Evolutionary conservation across 2,113 vertebrate species (phyloP).

Genomic region (Orycteropus afer): DNA sequence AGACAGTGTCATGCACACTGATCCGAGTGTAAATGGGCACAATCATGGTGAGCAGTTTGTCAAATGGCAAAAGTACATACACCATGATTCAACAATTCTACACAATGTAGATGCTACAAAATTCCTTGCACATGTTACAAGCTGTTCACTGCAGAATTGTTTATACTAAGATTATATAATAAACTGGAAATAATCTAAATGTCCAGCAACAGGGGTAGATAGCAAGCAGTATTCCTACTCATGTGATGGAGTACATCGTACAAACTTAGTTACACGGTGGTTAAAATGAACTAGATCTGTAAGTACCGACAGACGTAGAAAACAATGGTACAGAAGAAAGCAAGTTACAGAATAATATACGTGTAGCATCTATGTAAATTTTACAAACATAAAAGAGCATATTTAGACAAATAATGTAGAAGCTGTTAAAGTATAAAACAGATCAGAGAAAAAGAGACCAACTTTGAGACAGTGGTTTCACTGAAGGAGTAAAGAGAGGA

Average conservation of each 20-base stretch:
- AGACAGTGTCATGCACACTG: not conserved
- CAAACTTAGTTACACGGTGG: not conserved
- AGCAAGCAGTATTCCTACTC: not conserved
- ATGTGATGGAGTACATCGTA: not conserved
- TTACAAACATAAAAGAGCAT: not conserved
- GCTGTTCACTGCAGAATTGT: not conserved
- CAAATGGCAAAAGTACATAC: not conserved
- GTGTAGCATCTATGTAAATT: not conserved
- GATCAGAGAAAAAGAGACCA: not conserved
- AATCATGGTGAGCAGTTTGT: not conserved
- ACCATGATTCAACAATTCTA: not conserved
- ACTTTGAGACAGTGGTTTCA: not conserved
- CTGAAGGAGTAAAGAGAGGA: not conserved
- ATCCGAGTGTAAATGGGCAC: not conserved
- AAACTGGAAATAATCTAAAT: not conserved
- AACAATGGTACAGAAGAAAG: not conserved
- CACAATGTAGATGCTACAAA: not conserved
- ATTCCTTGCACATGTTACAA: not conserved
- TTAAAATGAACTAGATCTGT: not conserved
- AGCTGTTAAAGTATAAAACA: not conserved
- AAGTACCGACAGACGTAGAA: slow-evolving; percentile 36
- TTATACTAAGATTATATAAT: not conserved
- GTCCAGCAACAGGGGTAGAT: not conserved
- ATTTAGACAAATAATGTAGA: slow-evolving; percentile 7
- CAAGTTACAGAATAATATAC: slow-evolving; percentile 28